Evolutionary conservation across 2,113 vertebrate species (phyloP).

Genomic region (Dryoscopus gambensis): DNA sequence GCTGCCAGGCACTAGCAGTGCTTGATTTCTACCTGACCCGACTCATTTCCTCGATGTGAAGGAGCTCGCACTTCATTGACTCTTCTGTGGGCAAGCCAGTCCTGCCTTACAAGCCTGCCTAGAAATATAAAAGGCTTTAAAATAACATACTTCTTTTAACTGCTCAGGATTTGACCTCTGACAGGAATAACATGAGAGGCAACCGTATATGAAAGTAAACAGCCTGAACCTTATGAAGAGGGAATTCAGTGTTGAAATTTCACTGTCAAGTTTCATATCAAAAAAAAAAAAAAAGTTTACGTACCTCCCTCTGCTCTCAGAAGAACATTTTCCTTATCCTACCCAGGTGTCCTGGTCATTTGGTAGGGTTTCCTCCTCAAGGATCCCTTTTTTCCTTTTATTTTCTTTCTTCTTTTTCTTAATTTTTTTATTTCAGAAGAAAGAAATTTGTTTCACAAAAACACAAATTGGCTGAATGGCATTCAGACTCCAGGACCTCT

Average conservation of each 20-base stretch:
- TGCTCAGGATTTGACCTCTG: neutral
- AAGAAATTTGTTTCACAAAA: neutral
- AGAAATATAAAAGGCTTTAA: neutral
- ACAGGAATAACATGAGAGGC: neutral
- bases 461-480: neutral
- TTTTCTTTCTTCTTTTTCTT: no score
- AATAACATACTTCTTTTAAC: neutral
- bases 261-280: neutral
- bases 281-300: neutral
- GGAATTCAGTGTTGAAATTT: neutral
- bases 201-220: neutral
- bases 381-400: rapidly evolving
- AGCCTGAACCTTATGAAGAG: neutral
- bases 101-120: neutral
- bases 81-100: neutral
- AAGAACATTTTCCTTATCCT: neutral
- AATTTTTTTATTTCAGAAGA: neutral
- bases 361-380: neutral
- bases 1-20: neutral
- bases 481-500: neutral
- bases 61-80: neutral
- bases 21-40: neutral
- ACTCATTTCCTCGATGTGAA: neutral
- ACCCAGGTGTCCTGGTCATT: neutral
- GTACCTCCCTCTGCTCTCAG: neutral